These are phyloP conservation scores for Gallinago stenura DNA, from an alignment of 2,797 vertebrate species.

Conservation along the genomic window DNA sequence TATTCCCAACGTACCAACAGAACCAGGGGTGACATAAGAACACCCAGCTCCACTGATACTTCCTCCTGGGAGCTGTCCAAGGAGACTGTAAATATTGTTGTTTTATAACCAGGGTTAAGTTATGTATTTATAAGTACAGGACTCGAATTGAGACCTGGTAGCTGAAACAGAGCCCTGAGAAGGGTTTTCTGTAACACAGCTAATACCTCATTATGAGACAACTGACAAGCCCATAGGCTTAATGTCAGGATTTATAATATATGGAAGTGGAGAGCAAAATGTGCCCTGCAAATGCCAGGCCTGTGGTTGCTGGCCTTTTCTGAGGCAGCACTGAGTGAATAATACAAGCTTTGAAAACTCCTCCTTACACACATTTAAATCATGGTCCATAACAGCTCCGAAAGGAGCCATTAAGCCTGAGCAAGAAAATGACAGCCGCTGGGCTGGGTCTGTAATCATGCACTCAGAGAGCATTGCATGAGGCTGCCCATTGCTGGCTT, in stretches of 20 bases:
- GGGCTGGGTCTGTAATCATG: not conserved
- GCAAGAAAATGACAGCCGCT: not conserved
- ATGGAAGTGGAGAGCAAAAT: not conserved
- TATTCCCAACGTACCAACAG: not conserved
- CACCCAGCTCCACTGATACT: not conserved
- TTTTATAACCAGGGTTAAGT: not conserved
- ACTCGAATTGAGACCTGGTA: not conserved
- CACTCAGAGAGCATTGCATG: not conserved
- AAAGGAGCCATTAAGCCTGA: slow-evolving; percentile 1
- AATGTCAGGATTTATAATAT: not conserved
- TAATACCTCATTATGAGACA: not conserved
- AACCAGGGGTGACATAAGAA: not conserved
- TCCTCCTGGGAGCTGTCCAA: not conserved
- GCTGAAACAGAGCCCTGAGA: not conserved
- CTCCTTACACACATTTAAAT: not conserved
- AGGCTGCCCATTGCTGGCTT: not conserved
- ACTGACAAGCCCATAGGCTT: not conserved
- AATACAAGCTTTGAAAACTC: not conserved
- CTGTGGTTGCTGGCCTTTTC: not conserved
- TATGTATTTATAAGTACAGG: not conserved
- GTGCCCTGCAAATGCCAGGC: not conserved
- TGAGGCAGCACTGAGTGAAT: not conserved
- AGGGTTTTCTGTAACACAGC: not conserved
- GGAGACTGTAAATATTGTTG: not conserved
- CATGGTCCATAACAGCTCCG: not conserved